A percentile compares a stretch with the other conserved stretches of the same genome.
Evolutionary conservation across 2,888 invertebrate species (phyloP).

Genomic region (Drosophila picticornis): DNA sequence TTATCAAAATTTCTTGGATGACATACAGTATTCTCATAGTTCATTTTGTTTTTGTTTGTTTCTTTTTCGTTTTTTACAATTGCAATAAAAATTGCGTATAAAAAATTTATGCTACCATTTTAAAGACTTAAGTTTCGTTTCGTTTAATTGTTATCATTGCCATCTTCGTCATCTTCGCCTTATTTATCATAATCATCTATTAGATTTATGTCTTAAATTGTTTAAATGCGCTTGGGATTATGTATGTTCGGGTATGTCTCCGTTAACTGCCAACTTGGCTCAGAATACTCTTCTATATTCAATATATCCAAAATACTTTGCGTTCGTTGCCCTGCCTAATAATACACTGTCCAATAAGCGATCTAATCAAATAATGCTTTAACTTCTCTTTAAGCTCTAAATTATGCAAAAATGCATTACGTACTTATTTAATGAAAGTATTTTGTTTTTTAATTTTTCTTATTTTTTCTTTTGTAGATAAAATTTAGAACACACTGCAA

Average conservation of each 20-base stretch:
- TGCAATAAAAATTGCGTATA: conserved; percentile 78
- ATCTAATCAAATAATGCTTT: conserved; percentile 29
- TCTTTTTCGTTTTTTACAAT: conserved; percentile 57
- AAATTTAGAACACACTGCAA: conserved; percentile 17
- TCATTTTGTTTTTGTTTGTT: conserved; percentile 33
- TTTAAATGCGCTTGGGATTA: conserved; percentile 79
- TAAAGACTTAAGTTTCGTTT: conserved; percentile 68
- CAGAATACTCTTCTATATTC: conserved; percentile 49
- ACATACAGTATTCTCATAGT: conserved; percentile 49
- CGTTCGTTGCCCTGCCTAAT: conserved; percentile 67
- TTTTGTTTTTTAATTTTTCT: conserved; percentile 10
- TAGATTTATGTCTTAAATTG: conserved; percentile 2
- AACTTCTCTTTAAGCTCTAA: conserved; percentile 62
- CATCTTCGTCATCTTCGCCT: conserved; percentile 25
- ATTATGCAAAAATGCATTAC: conserved; percentile 67
- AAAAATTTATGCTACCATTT: conserved; percentile 75
- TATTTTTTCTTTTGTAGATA: conserved; percentile 1
- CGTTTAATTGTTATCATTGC: conserved; percentile 59
- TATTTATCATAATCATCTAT: conserved; percentile 9
- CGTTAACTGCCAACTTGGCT: conserved; percentile 50
- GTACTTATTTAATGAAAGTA: conserved; percentile 43
- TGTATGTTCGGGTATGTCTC: conserved; percentile 78
- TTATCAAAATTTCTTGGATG: conserved; percentile 50
- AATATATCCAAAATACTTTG: conserved; percentile 36
- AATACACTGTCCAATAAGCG: conserved; percentile 42